phyloP scores from a whole-genome alignment of 2,888 invertebrate species.

The Alsophila aescularia region DNA sequence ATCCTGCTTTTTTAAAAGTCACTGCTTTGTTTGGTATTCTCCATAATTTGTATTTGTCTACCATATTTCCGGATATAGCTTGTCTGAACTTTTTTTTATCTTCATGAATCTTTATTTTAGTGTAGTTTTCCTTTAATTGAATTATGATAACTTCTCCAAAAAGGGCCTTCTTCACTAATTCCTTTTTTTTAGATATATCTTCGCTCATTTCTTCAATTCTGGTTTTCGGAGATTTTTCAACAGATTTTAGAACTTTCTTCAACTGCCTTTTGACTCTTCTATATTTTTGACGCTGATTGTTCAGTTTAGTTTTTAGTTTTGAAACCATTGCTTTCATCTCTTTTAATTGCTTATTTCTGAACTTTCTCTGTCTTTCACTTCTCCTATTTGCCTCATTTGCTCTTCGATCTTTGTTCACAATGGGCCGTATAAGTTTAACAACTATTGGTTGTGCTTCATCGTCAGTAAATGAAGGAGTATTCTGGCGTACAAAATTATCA shows the following conservation, averaged over 20 bases:
- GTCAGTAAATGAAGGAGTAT: conserved; percentile 33
- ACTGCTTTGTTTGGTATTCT: neutral
- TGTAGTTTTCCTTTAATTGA: conserved; percentile 33
- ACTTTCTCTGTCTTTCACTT: conserved; percentile 33
- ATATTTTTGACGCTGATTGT: conserved; percentile 36
- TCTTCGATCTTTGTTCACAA: conserved; percentile 29
- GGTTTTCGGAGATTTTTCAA: conserved; percentile 15
- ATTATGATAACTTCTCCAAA: conserved; percentile 31
- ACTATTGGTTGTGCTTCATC: conserved; percentile 19
- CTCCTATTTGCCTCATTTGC: conserved; percentile 33
- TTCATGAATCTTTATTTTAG: conserved; percentile 21
- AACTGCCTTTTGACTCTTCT: conserved; percentile 30
- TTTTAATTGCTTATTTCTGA: conserved; percentile 32
- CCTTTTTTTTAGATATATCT: conserved; percentile 25
- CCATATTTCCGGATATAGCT: conserved; percentile 25
- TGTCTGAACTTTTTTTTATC: conserved; percentile 25
- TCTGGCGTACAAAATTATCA: conserved; percentile 33
- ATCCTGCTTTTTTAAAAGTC: neutral
- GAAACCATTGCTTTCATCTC: conserved; percentile 27
- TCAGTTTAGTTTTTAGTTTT: conserved; percentile 35
- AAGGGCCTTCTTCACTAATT: conserved; percentile 25
- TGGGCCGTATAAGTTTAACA: neutral
- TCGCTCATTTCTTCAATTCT: conserved; percentile 21
- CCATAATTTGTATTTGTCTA: conserved; percentile 25
- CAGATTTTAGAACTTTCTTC: conserved; percentile 31